phyloP scores from a whole-genome alignment of 2,113 vertebrate species.

The Willisornis vidua region DNA sequence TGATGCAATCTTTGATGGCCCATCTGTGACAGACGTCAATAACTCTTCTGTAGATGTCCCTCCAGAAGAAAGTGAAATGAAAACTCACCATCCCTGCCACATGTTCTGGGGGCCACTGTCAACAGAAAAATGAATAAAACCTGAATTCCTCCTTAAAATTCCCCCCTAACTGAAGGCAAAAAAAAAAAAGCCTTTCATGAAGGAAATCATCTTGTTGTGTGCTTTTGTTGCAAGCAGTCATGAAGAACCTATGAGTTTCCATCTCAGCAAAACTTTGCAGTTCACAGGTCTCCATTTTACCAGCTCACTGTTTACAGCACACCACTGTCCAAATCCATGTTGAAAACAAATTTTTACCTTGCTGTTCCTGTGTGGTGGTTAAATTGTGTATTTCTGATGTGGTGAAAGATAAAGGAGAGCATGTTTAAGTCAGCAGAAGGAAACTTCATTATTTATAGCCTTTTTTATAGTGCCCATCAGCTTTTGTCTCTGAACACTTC shows the following conservation, averaged over 20 bases:
- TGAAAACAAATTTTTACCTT: background rate
- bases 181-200: background rate
- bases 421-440: background rate
- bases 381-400: background rate
- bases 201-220: background rate
- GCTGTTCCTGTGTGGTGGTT: background rate
- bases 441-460: background rate
- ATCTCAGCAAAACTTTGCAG: background rate
- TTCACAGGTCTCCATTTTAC: background rate
- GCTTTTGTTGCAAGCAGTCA: background rate
- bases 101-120: background rate
- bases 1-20: background rate
- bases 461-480: background rate
- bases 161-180: background rate
- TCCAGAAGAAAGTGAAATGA: slow-evolving; percentile 18
- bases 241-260: background rate
- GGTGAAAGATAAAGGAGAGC: background rate
- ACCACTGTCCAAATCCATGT: background rate
- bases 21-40: background rate
- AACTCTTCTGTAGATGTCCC: background rate
- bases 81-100: slow-evolving; percentile 6
- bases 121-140: background rate
- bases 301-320: background rate
- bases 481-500: background rate
- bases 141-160: background rate